Evolutionary conservation across 2,797 vertebrate species (phyloP).

Genomic region (Sebastes itinus): DNA sequence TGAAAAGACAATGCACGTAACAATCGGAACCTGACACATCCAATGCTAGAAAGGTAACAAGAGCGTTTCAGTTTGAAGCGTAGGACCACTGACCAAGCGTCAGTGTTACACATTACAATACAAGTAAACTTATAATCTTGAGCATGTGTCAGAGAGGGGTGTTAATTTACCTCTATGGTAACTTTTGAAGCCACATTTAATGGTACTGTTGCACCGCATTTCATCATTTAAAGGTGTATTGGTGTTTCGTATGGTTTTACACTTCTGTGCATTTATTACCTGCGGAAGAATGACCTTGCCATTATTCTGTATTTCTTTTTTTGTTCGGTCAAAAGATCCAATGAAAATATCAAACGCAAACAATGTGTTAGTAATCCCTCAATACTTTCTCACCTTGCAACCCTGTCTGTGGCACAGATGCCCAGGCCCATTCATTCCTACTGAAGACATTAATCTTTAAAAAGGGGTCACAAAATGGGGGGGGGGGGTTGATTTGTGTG

Average conservation of each 20-base stretch:
- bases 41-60: too few relatives aligned
- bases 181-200: not conserved
- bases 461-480: too few relatives aligned
- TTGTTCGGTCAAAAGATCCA: too few relatives aligned
- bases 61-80: too few relatives aligned
- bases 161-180: not conserved
- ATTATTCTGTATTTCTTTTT: not conserved
- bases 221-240: not conserved
- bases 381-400: not conserved
- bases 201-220: not conserved
- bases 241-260: not conserved
- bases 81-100: rapidly evolving
- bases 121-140: not conserved
- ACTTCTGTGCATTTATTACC: not conserved
- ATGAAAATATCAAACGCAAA: not conserved
- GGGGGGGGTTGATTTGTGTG: too few relatives aligned
- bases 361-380: not conserved
- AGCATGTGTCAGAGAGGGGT: not conserved
- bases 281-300: not conserved
- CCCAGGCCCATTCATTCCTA: too few relatives aligned
- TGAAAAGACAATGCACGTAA: too few relatives aligned
- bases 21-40: too few relatives aligned
- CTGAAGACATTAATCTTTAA: too few relatives aligned
- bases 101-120: not conserved
- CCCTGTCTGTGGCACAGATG: too few relatives aligned